Percentiles rank a stretch among this genome's conserved stretches.
Evolutionary conservation across 2,113 vertebrate genomes (phyloP).

Genomic region (Podiceps cristatus): DNA sequence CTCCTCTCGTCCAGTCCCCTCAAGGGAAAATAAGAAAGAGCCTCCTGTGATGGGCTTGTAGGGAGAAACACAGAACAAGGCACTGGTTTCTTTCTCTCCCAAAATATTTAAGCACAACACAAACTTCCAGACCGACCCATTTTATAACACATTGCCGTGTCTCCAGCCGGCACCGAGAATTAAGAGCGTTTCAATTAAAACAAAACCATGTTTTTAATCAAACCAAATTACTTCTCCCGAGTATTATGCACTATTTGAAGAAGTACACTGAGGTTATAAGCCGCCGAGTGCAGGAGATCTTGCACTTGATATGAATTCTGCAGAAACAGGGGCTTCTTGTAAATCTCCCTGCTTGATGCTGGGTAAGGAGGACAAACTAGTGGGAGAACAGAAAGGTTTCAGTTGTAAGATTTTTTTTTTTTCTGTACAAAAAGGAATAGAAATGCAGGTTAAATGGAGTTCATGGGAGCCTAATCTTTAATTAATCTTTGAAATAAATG

Average conservation of each 20-base stretch:
- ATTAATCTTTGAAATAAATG: constrained; percentile 60
- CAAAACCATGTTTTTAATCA: not conserved
- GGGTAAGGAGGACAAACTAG: not conserved
- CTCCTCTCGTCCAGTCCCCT: not conserved
- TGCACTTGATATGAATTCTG: not conserved
- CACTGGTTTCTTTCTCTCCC: not conserved
- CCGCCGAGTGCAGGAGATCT: not conserved
- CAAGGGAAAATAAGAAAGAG: not conserved
- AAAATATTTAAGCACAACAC: not conserved
- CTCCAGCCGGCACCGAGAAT: not conserved
- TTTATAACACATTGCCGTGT: not conserved
- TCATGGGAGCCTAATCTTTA: constrained; percentile 57
- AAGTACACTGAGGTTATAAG: not conserved
- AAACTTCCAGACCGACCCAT: rapidly evolving
- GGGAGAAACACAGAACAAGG: not conserved
- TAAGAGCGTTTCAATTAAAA: not conserved
- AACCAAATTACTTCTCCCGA: not conserved
- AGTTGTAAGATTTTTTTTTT: not conserved
- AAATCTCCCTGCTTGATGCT: not conserved
- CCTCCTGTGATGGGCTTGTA: not conserved
- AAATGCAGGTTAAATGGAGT: constrained; percentile 51
- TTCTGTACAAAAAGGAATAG: not conserved
- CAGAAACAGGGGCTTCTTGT: not conserved
- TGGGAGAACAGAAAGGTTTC: not conserved
- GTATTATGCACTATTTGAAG: not conserved